Percentiles rank a stretch among this genome's conserved stretches.
Conservation (phyloP, 2,888 invertebrate species). For the Drosophila barbarae region DNA sequence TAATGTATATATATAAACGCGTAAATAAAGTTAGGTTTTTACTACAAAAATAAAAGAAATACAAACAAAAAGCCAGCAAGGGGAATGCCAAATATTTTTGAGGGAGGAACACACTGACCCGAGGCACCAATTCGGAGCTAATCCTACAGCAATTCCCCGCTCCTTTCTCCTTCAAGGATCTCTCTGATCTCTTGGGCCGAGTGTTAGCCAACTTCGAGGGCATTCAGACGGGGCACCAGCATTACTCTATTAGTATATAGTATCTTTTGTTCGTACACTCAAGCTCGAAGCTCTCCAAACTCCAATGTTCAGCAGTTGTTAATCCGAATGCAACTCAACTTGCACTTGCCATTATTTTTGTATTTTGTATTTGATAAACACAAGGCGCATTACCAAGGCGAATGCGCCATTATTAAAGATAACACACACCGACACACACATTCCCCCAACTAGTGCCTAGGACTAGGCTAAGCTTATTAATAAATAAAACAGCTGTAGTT, state of each 20-base stretch:
- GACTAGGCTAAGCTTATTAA: slow-evolving; percentile 25
- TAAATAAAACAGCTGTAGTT: slow-evolving; percentile 43
- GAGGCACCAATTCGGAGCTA: slow-evolving; percentile 34
- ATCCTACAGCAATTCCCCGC: slow-evolving; percentile 28
- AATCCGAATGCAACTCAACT: slow-evolving; percentile 43
- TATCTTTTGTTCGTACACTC: slow-evolving; percentile 7
- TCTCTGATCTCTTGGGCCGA: slow-evolving; percentile 43
- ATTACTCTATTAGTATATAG: slow-evolving; percentile 32
- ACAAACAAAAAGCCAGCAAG: slow-evolving; percentile 21
- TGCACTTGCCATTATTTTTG: slow-evolving; percentile 71
- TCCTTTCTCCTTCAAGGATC: slow-evolving; percentile 40
- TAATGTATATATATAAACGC: slow-evolving; percentile 34
- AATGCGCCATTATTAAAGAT: slow-evolving; percentile 24
- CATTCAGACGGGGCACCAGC: slow-evolving; percentile 31
- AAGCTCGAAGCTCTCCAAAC: slow-evolving; percentile 3
- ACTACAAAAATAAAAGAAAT: neutral
- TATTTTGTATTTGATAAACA: slow-evolving; percentile 54
- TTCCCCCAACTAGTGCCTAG: slow-evolving; percentile 26
- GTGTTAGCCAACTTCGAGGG: slow-evolving; percentile 33
- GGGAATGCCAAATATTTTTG: slow-evolving; percentile 40
- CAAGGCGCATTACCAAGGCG: slow-evolving; percentile 22
- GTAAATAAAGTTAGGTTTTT: slow-evolving; percentile 20
- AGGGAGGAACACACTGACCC: slow-evolving; percentile 38
- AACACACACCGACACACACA: slow-evolving; percentile 11
- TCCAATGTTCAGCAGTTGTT: slow-evolving; percentile 22